phyloP scores from a whole-genome alignment of 2,113 vertebrate species.

The Channa maculata region DNA sequence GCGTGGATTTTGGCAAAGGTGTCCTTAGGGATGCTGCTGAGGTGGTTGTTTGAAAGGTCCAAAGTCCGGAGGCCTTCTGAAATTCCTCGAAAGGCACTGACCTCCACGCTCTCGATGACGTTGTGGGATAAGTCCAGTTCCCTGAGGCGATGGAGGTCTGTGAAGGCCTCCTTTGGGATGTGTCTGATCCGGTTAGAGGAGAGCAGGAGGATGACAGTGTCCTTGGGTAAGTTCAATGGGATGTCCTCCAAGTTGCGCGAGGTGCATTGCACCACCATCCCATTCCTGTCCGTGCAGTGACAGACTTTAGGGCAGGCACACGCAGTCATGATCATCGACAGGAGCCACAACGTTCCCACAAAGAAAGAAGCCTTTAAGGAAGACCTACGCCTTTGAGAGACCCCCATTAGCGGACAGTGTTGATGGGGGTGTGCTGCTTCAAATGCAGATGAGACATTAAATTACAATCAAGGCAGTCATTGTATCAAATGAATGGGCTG shows the following conservation, averaged over 20 bases:
- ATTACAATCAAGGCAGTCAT: neutral
- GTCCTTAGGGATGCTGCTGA: conserved; percentile 88
- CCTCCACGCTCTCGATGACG: conserved; percentile 85
- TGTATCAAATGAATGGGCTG: no score
- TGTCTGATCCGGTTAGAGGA: conserved; percentile 88
- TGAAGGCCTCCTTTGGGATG: conserved; percentile 86
- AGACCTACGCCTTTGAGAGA: conserved; percentile 35
- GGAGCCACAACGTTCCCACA: conserved; percentile 35
- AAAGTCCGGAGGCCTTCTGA: conserved; percentile 83
- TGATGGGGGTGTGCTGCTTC: no score
- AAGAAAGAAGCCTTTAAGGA: conserved; percentile 9
- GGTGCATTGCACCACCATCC: conserved; percentile 87
- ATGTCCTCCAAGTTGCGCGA: conserved; percentile 84
- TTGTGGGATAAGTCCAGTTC: conserved; percentile 90
- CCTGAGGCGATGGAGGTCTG: conserved; percentile 84
- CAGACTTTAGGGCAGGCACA: conserved; percentile 85
- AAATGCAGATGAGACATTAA: conserved; percentile 1
- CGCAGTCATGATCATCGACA: neutral
- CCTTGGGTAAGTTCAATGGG: conserved; percentile 85
- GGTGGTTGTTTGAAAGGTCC: conserved; percentile 89
- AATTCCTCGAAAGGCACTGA: conserved; percentile 85
- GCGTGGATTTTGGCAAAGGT: conserved; percentile 85
- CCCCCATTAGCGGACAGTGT: conserved; percentile 54
- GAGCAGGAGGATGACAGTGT: conserved; percentile 86
- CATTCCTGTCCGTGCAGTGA: conserved; percentile 83